Percentiles rank a stretch among this genome's conserved stretches.
phyloP scores from a whole-genome alignment of 2,888 invertebrate species.

The Lamproptera curius region DNA sequence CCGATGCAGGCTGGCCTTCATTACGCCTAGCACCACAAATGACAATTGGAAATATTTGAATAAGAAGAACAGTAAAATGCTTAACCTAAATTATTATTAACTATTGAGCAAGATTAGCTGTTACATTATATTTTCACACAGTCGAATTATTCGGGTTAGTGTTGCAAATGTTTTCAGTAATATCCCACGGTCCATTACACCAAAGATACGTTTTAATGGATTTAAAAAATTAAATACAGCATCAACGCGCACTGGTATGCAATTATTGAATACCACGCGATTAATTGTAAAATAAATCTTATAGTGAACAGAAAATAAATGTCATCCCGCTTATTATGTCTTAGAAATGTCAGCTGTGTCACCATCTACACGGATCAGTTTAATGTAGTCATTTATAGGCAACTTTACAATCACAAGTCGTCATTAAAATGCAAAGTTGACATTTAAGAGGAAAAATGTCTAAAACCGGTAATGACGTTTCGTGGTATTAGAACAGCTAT shows the following conservation, averaged over 20 bases:
- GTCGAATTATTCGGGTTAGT: constrained; percentile 1
- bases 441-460: constrained; percentile 28
- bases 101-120: too few species aligned
- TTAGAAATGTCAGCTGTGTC: not conserved
- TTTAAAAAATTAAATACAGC: constrained; percentile 7
- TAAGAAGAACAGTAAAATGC: constrained; percentile 11
- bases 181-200: constrained; percentile 14
- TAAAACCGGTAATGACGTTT: constrained; percentile 32
- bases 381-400: constrained; percentile 13
- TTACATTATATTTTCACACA: not conserved
- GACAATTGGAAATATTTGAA: not conserved
- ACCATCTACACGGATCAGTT: constrained; percentile 3
- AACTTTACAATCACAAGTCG: constrained; percentile 5
- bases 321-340: too few species aligned
- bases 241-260: constrained; percentile 1
- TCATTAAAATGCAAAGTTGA: constrained; percentile 30
- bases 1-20: constrained; percentile 4
- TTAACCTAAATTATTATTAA: not conserved
- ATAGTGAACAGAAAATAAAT: not conserved
- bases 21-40: constrained; percentile 23
- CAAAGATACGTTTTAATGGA: constrained; percentile 2
- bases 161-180: not conserved
- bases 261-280: constrained; percentile 9
- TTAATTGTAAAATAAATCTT: not conserved
- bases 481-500: constrained; percentile 23